Evolutionary conservation across 1,140 invertebrate species (phyloP), one percentile per base, ranked within the genome.

Genomic region (Onthophagus taurus): DNA sequence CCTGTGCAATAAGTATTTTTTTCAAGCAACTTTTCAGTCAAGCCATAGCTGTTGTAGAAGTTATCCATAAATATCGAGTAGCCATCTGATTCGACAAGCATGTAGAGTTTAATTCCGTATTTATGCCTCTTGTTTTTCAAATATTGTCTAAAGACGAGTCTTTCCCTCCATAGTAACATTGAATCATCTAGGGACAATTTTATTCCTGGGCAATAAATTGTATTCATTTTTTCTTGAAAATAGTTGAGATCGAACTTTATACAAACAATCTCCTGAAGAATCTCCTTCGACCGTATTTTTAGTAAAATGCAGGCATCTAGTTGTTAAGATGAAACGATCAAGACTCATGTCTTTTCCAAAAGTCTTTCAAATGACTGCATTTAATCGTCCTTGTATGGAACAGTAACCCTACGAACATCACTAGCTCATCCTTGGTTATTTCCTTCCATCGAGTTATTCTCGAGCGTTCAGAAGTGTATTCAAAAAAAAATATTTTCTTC

Each of bases 1-100:
- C 57, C 57, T 7, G 59, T 60, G 31, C 48, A 54, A 42, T 62
- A 55, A 11, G 57, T 60, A 13, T 54, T 20, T 21, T 45, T 46
- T 31, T 52, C 13, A 24, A 58, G 31, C 11, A 60, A 47, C 4
- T 12, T 0, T 8, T 31, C 34, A 11, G 37, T 6, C 17, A 47
- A 23, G 3, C 9, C 11, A 7, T 17, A 4, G 29, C 16, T 43
- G 13, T 43, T 43, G 18, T 43, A 43, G 33, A 29, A 43, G 19
- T 43, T 43, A 17, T 43, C 30, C 9, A 31, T 31, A 19, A 18
- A 18, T 4, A 43, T 3, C 9, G 17, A 20, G 20, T 43, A 30
- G 3, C 41, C 41, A 3, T 20, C 19, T n/a, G 45, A 34, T 19
- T 35, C 31, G 6, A 31, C 20, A 3, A 42, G 9, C 19, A 42